Evolutionary conservation across 2,797 vertebrate genomes (phyloP).

Genomic region (Leuciscus waleckii): DNA sequence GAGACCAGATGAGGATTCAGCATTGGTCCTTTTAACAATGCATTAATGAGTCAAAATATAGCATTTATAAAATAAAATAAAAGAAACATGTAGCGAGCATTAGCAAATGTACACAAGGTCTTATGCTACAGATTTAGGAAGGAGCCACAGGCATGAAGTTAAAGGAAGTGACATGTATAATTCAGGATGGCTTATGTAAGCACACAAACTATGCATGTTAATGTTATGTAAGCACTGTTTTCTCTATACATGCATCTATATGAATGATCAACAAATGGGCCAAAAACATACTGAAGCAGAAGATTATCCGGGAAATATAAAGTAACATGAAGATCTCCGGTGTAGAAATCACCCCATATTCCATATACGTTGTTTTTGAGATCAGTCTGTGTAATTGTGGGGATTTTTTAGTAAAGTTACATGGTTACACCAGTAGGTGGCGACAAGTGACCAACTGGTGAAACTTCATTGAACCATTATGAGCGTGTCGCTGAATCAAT

Average conservation of each 20-base stretch:
- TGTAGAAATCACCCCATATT: neutral
- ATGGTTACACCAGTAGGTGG: neutral
- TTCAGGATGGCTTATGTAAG: slow-evolving; percentile 30
- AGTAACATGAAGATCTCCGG: neutral
- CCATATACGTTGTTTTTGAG: neutral
- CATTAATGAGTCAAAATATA: neutral
- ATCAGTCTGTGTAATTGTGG: neutral
- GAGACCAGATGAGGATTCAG: slow-evolving; percentile 40
- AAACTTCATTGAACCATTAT: neutral
- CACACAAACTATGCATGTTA: slow-evolving; percentile 6
- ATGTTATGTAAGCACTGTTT: slow-evolving; percentile 19
- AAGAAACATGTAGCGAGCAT: slow-evolving; percentile 3
- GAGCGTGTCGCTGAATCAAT: neutral
- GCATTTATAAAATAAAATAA: neutral
- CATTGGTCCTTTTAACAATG: slow-evolving; percentile 10
- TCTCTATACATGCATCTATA: slow-evolving; percentile 6
- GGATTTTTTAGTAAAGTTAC: neutral
- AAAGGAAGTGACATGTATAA: slow-evolving; percentile 32
- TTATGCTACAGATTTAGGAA: neutral
- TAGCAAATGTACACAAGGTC: neutral
- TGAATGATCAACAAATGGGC: neutral
- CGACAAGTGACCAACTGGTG: neutral
- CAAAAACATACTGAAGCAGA: neutral
- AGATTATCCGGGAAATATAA: neutral
- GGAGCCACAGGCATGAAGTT: slow-evolving; percentile 1